Conservation (phyloP, 2,113 vertebrate species). For the Stigmatopora nigra region DNA sequence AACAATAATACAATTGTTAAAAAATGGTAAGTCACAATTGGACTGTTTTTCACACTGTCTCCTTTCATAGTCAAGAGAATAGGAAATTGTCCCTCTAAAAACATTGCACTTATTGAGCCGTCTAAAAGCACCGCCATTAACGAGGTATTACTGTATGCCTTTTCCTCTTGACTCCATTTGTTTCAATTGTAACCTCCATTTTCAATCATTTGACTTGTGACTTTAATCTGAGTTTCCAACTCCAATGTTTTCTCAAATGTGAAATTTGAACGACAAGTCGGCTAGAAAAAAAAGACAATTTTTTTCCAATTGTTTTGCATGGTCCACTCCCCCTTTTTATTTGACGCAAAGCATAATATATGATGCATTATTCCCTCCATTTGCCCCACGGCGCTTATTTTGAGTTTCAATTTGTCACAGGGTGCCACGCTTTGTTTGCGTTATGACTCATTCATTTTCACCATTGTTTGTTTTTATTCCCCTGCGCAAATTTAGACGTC, state of each 20-base stretch:
- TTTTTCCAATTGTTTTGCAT: neutral
- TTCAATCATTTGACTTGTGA: too few relatives aligned
- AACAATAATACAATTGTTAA: too few relatives aligned
- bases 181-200: too few relatives aligned
- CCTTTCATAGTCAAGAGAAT: too few relatives aligned
- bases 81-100: too few relatives aligned
- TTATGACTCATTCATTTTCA: neutral
- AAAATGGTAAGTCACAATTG: neutral
- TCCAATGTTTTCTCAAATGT: too few relatives aligned
- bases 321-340: neutral
- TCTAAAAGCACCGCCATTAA: too few relatives aligned
- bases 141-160: too few relatives aligned
- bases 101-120: too few relatives aligned
- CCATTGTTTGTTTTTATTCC: neutral
- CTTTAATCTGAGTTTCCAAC: too few relatives aligned
- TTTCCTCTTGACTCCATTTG: too few relatives aligned
- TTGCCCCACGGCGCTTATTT: neutral
- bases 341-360: neutral
- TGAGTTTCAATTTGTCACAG: neutral
- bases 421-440: neutral
- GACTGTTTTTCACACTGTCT: neutral
- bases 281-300: neutral
- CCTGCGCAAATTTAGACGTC: neutral
- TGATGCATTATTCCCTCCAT: neutral
- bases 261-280: too few relatives aligned